Evolutionary conservation across 2,113 vertebrate genomes (phyloP).

Genomic region (Ariopsis seemanni): DNA sequence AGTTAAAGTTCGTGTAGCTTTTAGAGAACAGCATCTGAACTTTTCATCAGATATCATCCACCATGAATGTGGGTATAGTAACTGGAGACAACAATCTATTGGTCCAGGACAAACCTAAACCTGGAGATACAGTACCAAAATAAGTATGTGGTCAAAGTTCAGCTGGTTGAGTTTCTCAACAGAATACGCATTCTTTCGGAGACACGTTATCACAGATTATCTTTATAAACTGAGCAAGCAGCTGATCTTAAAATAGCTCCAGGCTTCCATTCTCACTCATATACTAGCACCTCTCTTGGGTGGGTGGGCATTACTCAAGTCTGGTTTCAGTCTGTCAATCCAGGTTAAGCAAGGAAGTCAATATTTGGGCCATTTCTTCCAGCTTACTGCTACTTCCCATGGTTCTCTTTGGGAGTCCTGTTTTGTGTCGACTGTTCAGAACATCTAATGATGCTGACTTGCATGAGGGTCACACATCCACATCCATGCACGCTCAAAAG

Average conservation of each 20-base stretch:
- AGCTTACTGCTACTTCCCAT: conserved; percentile 61
- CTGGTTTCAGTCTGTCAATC: conserved; percentile 57
- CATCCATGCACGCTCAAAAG: background rate
- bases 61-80: background rate
- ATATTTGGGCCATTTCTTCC: conserved; percentile 70
- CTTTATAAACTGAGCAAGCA: conserved; percentile 13
- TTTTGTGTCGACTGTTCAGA: conserved; percentile 48
- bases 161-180: background rate
- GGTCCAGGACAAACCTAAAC: background rate
- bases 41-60: background rate
- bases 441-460: background rate
- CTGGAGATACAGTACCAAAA: background rate
- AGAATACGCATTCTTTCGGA: background rate
- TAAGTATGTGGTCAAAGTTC: background rate
- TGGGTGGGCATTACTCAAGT: conserved; percentile 48
- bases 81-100: background rate
- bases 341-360: conserved; percentile 66
- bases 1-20: background rate
- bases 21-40: background rate
- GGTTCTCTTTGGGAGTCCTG: conserved; percentile 41
- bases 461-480: conserved; percentile 28
- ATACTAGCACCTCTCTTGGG: conserved; percentile 58
- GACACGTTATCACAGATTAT: background rate
- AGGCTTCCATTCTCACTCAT: conserved; percentile 50
- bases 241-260: conserved; percentile 61